A percentile compares a stretch with the other conserved stretches of the same genome.
Conservation (phyloP, 1,140 invertebrate species). For the Bicyclus anynana region DNA sequence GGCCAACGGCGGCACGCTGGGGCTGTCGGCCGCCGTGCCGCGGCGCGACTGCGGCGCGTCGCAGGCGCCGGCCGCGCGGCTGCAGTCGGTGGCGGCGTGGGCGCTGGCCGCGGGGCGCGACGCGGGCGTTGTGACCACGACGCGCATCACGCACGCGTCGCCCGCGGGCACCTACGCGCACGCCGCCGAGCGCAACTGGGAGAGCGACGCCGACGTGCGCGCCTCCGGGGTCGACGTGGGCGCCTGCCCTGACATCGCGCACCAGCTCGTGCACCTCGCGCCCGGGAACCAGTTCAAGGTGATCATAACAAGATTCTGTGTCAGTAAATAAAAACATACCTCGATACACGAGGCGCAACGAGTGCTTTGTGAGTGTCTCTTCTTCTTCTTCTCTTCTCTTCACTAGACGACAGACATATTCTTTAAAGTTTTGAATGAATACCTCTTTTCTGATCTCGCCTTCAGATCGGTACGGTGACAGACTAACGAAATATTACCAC, state of each 20-base stretch:
- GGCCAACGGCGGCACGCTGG: slow-evolving; percentile 85
- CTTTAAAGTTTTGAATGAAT: no score
- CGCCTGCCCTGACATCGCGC: slow-evolving; percentile 84
- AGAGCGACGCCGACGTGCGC: slow-evolving; percentile 81
- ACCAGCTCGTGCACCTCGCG: slow-evolving; percentile 83
- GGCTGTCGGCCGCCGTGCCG: slow-evolving; percentile 81
- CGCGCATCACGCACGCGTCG: slow-evolving; percentile 88
- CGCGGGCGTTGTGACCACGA: slow-evolving; percentile 85
- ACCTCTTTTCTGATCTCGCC: no score
- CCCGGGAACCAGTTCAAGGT: slow-evolving; percentile 79
- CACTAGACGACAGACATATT: no score
- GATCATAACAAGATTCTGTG: not conserved
- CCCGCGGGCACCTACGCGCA: slow-evolving; percentile 87
- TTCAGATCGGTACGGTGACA: no score
- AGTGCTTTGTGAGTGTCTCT: no score
- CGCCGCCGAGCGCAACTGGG: slow-evolving; percentile 86
- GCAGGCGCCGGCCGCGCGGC: slow-evolving; percentile 69
- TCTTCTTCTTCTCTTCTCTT: no score
- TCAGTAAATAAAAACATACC: no score
- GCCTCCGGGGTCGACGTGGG: slow-evolving; percentile 46
- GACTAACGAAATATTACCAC: no score
- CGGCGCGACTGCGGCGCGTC: slow-evolving; percentile 78
- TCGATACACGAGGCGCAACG: no score
- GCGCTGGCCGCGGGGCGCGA: slow-evolving; percentile 83
- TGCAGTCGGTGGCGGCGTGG: slow-evolving; percentile 84